phyloP scores from a whole-genome alignment of 2,797 vertebrate species.

The Crenuchus spilurus region DNA sequence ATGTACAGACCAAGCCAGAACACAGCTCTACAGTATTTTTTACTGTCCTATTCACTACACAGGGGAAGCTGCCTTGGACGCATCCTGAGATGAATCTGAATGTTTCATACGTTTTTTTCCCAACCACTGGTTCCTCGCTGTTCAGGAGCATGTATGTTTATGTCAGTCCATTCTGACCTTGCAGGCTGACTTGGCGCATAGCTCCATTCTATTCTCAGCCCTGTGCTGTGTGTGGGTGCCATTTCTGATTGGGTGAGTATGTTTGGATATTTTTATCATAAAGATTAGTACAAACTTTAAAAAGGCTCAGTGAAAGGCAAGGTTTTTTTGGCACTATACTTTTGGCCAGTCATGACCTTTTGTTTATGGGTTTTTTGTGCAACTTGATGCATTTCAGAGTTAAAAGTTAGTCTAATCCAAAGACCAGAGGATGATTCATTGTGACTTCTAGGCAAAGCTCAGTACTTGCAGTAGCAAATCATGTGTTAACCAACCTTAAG shows the following conservation, averaged over 20 bases:
- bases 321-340: too few relatives aligned
- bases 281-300: conserved; percentile 3
- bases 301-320: not conserved
- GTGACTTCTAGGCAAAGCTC: too few relatives aligned
- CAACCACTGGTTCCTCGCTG: not conserved
- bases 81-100: not conserved
- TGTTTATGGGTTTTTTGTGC: not conserved
- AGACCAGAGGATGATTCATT: not conserved
- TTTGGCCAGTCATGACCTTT: too few relatives aligned
- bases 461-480: too few relatives aligned
- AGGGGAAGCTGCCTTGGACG: not conserved
- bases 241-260: not conserved
- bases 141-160: not conserved
- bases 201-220: not conserved
- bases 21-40: not conserved
- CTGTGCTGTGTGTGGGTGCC: not conserved
- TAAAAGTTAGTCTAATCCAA: not conserved
- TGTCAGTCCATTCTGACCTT: conserved; percentile 1
- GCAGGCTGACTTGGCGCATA: not conserved
- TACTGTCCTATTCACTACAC: not conserved
- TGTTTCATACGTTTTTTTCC: not conserved
- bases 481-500: too few relatives aligned
- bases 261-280: not conserved
- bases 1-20: not conserved
- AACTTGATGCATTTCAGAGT: not conserved